phyloP scores from a whole-genome alignment of 2,888 invertebrate species.

The Cantharis flavilabris region DNA sequence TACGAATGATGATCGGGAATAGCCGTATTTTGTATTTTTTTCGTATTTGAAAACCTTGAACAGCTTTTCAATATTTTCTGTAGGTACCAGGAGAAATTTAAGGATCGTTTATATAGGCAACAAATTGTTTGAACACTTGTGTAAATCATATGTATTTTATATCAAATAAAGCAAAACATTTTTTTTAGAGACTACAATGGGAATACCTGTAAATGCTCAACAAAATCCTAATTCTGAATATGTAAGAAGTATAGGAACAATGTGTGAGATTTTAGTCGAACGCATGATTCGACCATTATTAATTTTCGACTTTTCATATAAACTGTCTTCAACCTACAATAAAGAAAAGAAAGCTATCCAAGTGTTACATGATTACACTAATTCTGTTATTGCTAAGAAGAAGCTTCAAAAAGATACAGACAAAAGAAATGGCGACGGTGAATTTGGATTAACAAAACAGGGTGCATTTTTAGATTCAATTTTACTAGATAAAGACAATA shows the following conservation, averaged over 20 bases:
- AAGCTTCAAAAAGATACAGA: slow-evolving; percentile 32
- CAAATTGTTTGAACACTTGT: too few species aligned
- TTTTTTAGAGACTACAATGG: slow-evolving; percentile 85
- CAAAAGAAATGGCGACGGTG: not conserved
- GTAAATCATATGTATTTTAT: too few species aligned
- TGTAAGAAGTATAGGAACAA: slow-evolving; percentile 68
- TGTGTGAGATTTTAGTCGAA: slow-evolving; percentile 41
- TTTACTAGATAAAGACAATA: slow-evolving; percentile 27
- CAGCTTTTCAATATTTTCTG: too few species aligned
- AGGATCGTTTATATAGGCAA: too few species aligned
- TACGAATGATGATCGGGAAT: too few species aligned
- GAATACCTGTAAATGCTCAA: slow-evolving; percentile 74
- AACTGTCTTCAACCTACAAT: slow-evolving; percentile 63
- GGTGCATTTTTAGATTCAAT: slow-evolving; percentile 31
- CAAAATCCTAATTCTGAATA: slow-evolving; percentile 69
- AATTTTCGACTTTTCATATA: slow-evolving; percentile 55
- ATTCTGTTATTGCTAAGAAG: slow-evolving; percentile 60
- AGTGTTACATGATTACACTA: slow-evolving; percentile 60
- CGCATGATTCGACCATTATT: slow-evolving; percentile 54
- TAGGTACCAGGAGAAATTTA: too few species aligned
- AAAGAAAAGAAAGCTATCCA: slow-evolving; percentile 58
- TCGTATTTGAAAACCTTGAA: too few species aligned
- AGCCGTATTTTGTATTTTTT: too few species aligned
- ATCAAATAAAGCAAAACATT: not conserved
- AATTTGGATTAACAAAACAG: slow-evolving; percentile 19